Evolutionary conservation across 2,888 invertebrate genomes (phyloP).

Genomic region (Pseudoips prasinana): DNA sequence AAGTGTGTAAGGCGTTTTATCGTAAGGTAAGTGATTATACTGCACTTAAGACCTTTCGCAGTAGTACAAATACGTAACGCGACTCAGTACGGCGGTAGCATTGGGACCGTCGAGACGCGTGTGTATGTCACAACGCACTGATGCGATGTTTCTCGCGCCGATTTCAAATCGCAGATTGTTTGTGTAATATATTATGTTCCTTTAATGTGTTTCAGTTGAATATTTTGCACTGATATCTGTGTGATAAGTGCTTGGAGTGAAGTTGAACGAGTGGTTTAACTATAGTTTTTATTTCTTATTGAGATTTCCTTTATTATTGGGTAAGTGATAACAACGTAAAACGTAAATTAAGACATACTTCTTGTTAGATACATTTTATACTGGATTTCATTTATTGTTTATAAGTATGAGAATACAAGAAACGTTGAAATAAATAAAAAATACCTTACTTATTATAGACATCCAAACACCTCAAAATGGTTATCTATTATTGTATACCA

Average conservation of each 20-base stretch:
- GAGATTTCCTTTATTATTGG: slow-evolving; percentile 28
- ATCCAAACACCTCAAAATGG: too few species aligned
- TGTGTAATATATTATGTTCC: slow-evolving; percentile 34
- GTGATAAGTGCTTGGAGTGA: slow-evolving; percentile 1
- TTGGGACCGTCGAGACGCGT: slow-evolving; percentile 46
- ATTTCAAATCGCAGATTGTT: slow-evolving; percentile 33
- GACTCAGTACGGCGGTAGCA: slow-evolving; percentile 63
- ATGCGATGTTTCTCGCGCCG: slow-evolving; percentile 56
- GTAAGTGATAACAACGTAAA: slow-evolving; percentile 27
- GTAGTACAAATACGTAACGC: slow-evolving; percentile 30
- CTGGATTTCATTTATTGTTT: too few species aligned
- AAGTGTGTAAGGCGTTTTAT: slow-evolving; percentile 3
- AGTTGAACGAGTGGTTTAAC: slow-evolving; percentile 1
- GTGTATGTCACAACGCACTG: slow-evolving; percentile 20
- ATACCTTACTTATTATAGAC: too few species aligned
- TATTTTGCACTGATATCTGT: slow-evolving; percentile 15
- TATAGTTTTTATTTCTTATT: not conserved
- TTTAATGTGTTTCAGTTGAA: slow-evolving; percentile 54
- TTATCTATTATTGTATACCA: too few species aligned
- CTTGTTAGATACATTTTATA: too few species aligned
- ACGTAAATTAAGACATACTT: too few species aligned
- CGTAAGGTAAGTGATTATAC: slow-evolving; percentile 15
- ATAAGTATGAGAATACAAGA: too few species aligned
- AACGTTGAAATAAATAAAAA: too few species aligned
- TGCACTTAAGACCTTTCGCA: slow-evolving; percentile 21